Base-by-base conservation (phyloP, 2,888 invertebrate genomes). In the Gari tellinella region DNA sequence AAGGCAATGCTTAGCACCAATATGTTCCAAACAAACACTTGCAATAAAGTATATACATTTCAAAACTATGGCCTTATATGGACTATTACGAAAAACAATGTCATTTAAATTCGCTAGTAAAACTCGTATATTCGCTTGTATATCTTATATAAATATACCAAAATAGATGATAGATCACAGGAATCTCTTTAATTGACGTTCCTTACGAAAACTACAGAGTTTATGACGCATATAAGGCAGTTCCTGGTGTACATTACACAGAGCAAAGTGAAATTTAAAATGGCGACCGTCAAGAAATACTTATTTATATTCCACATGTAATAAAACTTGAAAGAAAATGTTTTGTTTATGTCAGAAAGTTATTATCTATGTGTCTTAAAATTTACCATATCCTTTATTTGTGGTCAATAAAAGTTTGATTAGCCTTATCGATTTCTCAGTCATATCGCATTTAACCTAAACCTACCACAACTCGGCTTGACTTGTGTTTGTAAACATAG, bases 241-340 rank as follows among this genome's bases (percentile, higher is more conserved):
- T 26, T 26, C 51, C 15, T 25, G 51, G 26, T 51, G 26, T 10
- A 25, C 14, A 51, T 26, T 51, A 12, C 17, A 26, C 26, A 23
- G 15, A 31, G 26, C 15, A 25, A 31, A 15, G 51, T 51, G 51
- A 25, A 51, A 51, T 51, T 51, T 51, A 51, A 51, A 51, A 51
- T 26, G 51, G 25, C 23, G 23, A 51, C 25, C 17, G 37, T 19
- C 53, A 53, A 19, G 40, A n/a, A 37, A 38, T 21, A 17, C 19
- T 31, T 53, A 53, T 53, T 53, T 53, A 53, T 38, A 38, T 15
- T 2, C n/a, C 2, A 19, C 38, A 12, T 53, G 19, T 53, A 53
- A 53, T 53, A 53, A 53, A 53, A 53, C 40, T 53, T 10, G 53
- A 31, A 31, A 31, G 31, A 31, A 7, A 10, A 31, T 31, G 31